Evolutionary conservation across 1,140 invertebrate species (phyloP), one percentile per base, ranked within the genome.

Genomic region (Drosophila bipectinata): DNA sequence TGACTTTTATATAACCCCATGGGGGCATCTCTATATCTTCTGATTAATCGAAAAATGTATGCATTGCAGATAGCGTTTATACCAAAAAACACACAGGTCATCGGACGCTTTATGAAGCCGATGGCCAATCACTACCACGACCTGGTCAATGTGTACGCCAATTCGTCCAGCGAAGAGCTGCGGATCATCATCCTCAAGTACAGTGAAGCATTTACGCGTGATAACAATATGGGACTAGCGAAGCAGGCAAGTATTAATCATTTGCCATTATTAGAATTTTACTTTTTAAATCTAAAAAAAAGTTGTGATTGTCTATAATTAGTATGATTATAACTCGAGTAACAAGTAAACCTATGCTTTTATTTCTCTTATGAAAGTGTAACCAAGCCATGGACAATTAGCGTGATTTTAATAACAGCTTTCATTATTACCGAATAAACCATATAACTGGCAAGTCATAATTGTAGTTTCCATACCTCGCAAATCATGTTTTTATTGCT

Each of bases 41-140:
- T 6, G 3, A 10, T 10, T 59, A 53, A 47, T 48, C 30, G 51
- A 1, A 4, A 3, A 41, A 14, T 9, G 0, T 14, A 32, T 53
- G 47, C 15, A 6, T 83, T 93, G 21, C 72, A 96, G 95, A 93
- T 96, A 74, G 91, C 94, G 56, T 93, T 93, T 72, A 94, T 98
- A 82, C 98, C 98, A 32, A 98, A 98, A 93, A 98, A 98, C 92
- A 96, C 97, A 67, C 96, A 97, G 92, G 96, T 98, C 14, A 96
- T 99, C 49, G 94, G 94, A 47, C 94, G 98, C 71, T 98, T 97
- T 90, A 96, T 99, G 49, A 98, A 98, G 92, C 98, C 98, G 15
- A 92, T 98, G 48, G 97, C 97, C 79, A 95, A 96, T 76, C 94
- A 96, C n/a, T 99, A 99, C 92, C 95, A 96, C 92, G 98, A 99